Conservation (phyloP, 2,113 vertebrate genomes). For the Kryptolebias marmoratus region DNA sequence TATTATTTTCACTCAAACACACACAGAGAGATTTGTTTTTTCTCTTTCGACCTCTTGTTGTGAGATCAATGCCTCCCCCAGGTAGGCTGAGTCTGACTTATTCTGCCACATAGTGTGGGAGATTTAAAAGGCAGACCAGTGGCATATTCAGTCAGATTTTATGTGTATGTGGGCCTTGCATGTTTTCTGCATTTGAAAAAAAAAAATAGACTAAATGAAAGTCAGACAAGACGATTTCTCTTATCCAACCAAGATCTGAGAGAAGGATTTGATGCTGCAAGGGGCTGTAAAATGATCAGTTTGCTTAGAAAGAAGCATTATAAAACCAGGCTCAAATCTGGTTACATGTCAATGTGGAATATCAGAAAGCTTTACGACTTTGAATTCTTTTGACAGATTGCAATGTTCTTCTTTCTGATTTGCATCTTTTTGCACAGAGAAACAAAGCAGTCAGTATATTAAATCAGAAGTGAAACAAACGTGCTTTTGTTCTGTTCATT, state of each 20-base stretch:
- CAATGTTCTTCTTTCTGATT: constrained; percentile 1
- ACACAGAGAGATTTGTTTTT: constrained; percentile 20
- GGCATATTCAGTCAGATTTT: constrained; percentile 50
- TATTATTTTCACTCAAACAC: constrained; percentile 8
- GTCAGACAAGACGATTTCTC: constrained; percentile 16
- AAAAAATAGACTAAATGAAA: constrained; percentile 30
- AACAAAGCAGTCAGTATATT: constrained; percentile 12
- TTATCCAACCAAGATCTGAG: constrained; percentile 21
- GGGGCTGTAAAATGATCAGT: constrained; percentile 7
- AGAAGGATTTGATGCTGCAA: constrained; percentile 11
- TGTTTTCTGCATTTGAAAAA: constrained; percentile 40
- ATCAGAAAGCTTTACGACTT: neutral
- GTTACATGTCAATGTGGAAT: neutral
- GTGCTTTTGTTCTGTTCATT: neutral
- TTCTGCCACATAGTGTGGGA: constrained; percentile 47
- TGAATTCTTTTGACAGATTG: neutral
- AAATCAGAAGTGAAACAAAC: neutral
- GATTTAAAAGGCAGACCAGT: constrained; percentile 49
- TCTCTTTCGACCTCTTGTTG: constrained; percentile 36
- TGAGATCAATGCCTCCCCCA: constrained; percentile 62
- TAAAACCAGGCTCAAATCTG: neutral
- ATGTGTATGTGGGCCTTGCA: constrained; percentile 37
- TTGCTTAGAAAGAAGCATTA: neutral
- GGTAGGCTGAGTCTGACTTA: constrained; percentile 50
- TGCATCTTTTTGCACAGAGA: constrained; percentile 8